Percentiles rank a stretch among this genome's conserved stretches.
Conservation (phyloP, 23 tunicate genomes). For the Styela clava region DNA sequence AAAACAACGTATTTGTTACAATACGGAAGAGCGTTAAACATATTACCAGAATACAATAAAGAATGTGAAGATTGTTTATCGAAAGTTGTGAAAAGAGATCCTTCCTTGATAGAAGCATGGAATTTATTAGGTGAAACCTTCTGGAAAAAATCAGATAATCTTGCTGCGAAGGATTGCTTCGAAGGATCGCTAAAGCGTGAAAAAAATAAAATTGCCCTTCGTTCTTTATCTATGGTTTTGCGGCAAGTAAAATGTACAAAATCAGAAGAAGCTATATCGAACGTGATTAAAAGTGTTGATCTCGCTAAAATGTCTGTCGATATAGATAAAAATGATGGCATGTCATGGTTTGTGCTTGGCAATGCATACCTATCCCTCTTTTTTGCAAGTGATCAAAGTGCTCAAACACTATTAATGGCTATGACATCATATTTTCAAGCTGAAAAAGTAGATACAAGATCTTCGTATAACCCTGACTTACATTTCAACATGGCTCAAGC, state of each 20-base stretch:
- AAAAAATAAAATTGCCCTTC: conserved; percentile 61
- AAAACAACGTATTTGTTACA: conserved; percentile 67
- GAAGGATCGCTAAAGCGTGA: conserved; percentile 72
- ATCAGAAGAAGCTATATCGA: conserved; percentile 43
- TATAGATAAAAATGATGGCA: conserved; percentile 70
- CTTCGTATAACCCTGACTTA: conserved; percentile 69
- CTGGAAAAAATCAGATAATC: conserved; percentile 84
- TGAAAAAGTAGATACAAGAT: conserved; percentile 65
- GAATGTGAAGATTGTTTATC: conserved; percentile 89
- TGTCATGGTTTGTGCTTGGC: conserved; percentile 86
- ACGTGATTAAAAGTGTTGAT: conserved; percentile 71
- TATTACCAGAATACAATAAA: conserved; percentile 67
- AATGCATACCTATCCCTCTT: conserved; percentile 89
- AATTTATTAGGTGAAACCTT: conserved; percentile 91
- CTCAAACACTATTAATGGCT: conserved; percentile 50
- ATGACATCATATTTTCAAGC: conserved; percentile 67
- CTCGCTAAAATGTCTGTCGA: conserved; percentile 73
- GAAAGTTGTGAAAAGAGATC: conserved; percentile 89
- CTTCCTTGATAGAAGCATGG: conserved; percentile 80
- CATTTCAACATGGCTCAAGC: conserved; percentile 87
- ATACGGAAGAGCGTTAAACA: conserved; percentile 56
- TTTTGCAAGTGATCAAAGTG: conserved; percentile 70
- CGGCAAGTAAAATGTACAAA: conserved; percentile 66
- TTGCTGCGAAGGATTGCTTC: conserved; percentile 83
- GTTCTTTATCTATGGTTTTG: conserved; percentile 88